These are phyloP conservation scores for Cephus pygmeus DNA, from an alignment of 2,888 invertebrate species.

Conservation along the genomic window DNA sequence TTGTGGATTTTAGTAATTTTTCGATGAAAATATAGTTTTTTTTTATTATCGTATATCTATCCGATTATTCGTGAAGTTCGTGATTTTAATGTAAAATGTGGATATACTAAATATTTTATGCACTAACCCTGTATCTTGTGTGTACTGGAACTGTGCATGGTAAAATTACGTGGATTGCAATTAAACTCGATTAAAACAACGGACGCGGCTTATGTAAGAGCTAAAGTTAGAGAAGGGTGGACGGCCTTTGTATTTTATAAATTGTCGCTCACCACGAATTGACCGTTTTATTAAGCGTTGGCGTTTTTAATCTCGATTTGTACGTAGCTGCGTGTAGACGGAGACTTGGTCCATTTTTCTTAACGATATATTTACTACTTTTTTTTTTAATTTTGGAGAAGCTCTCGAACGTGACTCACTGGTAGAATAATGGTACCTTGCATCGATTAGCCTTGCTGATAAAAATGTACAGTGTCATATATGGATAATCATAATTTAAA, in stretches of 20 bases:
- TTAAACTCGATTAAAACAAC: constrained; percentile 48
- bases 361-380: neutral
- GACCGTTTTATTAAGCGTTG: constrained; percentile 28
- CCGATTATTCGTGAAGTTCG: neutral
- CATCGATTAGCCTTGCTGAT: too few relatives aligned
- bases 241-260: constrained; percentile 26
- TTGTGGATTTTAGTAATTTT: neutral
- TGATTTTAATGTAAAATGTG: neutral
- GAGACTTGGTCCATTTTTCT: constrained; percentile 41
- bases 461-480: too few relatives aligned
- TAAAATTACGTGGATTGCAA: constrained; percentile 27
- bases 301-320: constrained; percentile 17
- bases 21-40: neutral
- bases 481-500: constrained; percentile 30
- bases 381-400: constrained; percentile 44
- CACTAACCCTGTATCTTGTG: neutral
- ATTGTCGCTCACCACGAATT: constrained; percentile 19
- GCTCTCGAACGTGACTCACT: constrained; percentile 35
- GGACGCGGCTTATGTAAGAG: constrained; percentile 42
- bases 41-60: too few relatives aligned
- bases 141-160: neutral
- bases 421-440: too few relatives aligned
- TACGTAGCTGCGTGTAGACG: constrained; percentile 41
- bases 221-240: constrained; percentile 38
- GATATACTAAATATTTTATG: neutral